These are phyloP conservation scores for Datnioides undecimradiatus DNA, from an alignment of 2,113 vertebrate species.

Conservation along the genomic window DNA sequence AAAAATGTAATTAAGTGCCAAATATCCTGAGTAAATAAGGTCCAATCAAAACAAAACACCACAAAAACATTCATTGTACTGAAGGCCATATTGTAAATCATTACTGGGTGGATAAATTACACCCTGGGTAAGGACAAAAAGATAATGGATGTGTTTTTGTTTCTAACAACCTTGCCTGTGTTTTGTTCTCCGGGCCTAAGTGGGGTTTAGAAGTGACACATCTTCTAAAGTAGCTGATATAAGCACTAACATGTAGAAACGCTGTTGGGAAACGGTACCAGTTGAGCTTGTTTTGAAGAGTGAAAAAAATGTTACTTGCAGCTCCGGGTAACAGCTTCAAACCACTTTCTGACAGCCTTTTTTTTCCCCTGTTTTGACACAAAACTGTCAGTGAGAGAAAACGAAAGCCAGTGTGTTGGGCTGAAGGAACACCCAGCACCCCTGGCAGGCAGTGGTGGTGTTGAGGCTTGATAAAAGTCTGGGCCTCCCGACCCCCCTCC, in stretches of 20 bases:
- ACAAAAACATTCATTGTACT: slow-evolving; percentile 17
- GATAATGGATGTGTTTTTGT: slow-evolving; percentile 49
- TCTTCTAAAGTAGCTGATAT: slow-evolving; percentile 57
- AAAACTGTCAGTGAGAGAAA: slow-evolving; percentile 12
- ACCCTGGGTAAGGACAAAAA: slow-evolving; percentile 14
- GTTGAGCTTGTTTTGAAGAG: slow-evolving; percentile 33
- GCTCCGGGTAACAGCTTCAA: slow-evolving; percentile 1
- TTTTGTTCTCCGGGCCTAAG: slow-evolving; percentile 17
- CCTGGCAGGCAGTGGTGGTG: slow-evolving; percentile 74
- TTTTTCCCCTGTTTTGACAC: neutral
- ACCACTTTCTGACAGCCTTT: slow-evolving; percentile 1
- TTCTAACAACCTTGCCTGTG: slow-evolving; percentile 13
- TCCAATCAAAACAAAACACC: slow-evolving; percentile 24
- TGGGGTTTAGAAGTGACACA: slow-evolving; percentile 46
- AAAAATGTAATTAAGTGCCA: neutral
- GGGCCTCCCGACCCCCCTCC: slow-evolving; percentile 51
- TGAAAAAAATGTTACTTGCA: neutral
- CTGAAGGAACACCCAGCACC: slow-evolving; percentile 59
- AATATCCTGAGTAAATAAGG: slow-evolving; percentile 4
- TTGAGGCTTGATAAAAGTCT: slow-evolving; percentile 78
- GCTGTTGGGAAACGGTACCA: slow-evolving; percentile 39
- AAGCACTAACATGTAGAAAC: slow-evolving; percentile 50
- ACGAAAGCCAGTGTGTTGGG: neutral
- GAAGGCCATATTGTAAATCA: slow-evolving; percentile 21
- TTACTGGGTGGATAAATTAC: slow-evolving; percentile 25